Evolutionary conservation across 2,797 vertebrate species (phyloP), one percentile per base, ranked within the genome.

Genomic region (Gorsachius magnificus): DNA sequence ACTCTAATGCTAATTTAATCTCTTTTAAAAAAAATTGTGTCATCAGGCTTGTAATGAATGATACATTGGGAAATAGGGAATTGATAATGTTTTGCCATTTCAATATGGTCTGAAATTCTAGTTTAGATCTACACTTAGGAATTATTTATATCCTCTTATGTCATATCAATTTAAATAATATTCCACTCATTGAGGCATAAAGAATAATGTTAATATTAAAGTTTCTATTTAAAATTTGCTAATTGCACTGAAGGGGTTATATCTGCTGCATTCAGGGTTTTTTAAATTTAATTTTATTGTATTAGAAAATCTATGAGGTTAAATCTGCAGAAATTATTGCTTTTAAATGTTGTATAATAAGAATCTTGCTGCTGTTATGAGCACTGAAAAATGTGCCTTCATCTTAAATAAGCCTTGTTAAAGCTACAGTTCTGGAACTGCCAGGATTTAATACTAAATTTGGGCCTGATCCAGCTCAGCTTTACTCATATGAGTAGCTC

Each of bases 111-210:
- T 96, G 96, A 98, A 98, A 97, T 97, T 98, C 93, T 93, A 96
- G 97, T 97, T 97, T 98, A 97, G 97, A 97, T 95, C 97, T 97
- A 98, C 97, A 98, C 96, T 97, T 97, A 98, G 94, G 96, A 98
- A 98, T 98, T 98, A 98, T 98, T 98, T 98, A 98, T 98, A 98
- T 97, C 95, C 96, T 98, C 95, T 97, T 97, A 98, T 98, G 97
- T 96, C 96, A 97, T 97, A 98, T 98, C 96, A 97, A 97, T 98
- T 98, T 98, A 98, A 98, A 98, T 98, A 98, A 98, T 97, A 98
- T 97, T 89, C 95, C 79, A 97, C 77, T 97, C 95, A 95, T 94
- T 0, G 80, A 96, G 72, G 95, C 96, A 98, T 97, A 97, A 98
- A 97, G 96, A 98, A 98, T 98, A 98, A 97, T 95, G 94, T 97